These are phyloP conservation scores for Hydra vulgaris DNA, from an alignment of 30 jellyfish, hydroid and myxozoan species.

Conservation along the genomic window DNA sequence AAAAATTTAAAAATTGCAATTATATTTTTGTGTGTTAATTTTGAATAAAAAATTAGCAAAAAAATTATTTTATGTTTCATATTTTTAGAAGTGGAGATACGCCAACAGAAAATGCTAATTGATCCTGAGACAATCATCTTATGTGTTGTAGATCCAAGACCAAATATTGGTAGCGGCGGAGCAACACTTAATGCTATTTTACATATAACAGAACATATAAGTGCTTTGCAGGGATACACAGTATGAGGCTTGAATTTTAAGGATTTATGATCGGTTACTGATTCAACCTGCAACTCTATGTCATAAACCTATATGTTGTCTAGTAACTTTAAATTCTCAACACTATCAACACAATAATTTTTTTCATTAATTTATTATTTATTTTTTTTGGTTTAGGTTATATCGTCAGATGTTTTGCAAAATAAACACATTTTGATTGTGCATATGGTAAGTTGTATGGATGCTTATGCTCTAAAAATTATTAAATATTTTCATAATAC, in stretches of 20 bases:
- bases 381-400: conserved; percentile 42
- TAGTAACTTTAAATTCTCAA: too few relatives aligned
- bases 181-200: conserved; percentile 89
- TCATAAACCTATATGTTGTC: too few relatives aligned
- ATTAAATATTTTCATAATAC: too few relatives aligned
- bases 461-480: too few relatives aligned
- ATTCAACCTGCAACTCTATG: too few relatives aligned
- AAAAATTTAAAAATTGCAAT: too few relatives aligned
- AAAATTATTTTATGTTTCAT: neutral
- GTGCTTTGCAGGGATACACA: conserved; percentile 88
- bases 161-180: conserved; percentile 94
- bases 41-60: too few relatives aligned
- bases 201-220: conserved; percentile 83
- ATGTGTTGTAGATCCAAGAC: conserved; percentile 77
- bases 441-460: conserved; percentile 92
- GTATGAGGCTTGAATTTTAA: too few relatives aligned
- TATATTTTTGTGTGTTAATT: too few relatives aligned
- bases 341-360: too few relatives aligned
- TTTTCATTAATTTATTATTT: too few relatives aligned
- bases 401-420: conserved; percentile 67
- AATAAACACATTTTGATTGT: conserved; percentile 51
- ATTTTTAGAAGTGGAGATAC: conserved; percentile 44
- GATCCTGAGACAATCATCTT: conserved; percentile 52
- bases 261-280: too few relatives aligned
- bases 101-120: conserved; percentile 66